Base-by-base conservation (phyloP, 2,113 vertebrate genomes). In the Oreochromis aureus region DNA sequence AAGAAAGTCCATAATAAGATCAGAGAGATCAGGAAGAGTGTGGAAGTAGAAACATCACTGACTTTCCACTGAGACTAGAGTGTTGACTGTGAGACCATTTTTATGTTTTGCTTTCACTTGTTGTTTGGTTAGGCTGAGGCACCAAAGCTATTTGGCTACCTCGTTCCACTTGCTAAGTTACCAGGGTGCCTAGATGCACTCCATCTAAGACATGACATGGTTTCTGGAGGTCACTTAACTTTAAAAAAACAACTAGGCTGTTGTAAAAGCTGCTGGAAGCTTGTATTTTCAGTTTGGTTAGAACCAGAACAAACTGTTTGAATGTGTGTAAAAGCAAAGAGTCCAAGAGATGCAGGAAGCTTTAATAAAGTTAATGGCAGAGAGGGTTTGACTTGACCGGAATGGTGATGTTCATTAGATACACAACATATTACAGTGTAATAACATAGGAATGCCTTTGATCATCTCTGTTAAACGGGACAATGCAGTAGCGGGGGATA, bases 321-420 rank as follows among this genome's bases (percentile, higher is more conserved):
- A 81, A 46, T 76, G 5, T 6, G 22, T 46, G 12, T 46, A 73
- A 73, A 73, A 76, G 13, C 69, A 76, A 76, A 76, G 24, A 80
- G 1, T 56, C 48, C 6, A 30, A 10, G 27, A 24, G 10, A 53
- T 61, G 63, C 55, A 82, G 55, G 46, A 89, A 79, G 56, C 12
- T 87, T 89, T 82, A 88, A 91, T 86, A 89, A 87, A 89, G 91
- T 87, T 86, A 88, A 92, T 86, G 36, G n/a, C 82, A 81, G 80
- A 89, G 46, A 86, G 82, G 34, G 18, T 88, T 48, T 54, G 39
- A 5, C 79, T 83, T 71, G 81, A 48, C 63, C 56, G 63, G 30
- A 76, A 32, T 11, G 39, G 41, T 5, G 44, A 86, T 85, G 9
- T 54, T 76, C 82, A 78, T 88, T 87, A 76, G 81, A 92, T 58